A percentile compares a stretch with the other conserved stretches of the same genome.
These are phyloP conservation scores for Oryzias melastigma DNA, from an alignment of 2,113 vertebrate genomes.

Conservation along the genomic window DNA sequence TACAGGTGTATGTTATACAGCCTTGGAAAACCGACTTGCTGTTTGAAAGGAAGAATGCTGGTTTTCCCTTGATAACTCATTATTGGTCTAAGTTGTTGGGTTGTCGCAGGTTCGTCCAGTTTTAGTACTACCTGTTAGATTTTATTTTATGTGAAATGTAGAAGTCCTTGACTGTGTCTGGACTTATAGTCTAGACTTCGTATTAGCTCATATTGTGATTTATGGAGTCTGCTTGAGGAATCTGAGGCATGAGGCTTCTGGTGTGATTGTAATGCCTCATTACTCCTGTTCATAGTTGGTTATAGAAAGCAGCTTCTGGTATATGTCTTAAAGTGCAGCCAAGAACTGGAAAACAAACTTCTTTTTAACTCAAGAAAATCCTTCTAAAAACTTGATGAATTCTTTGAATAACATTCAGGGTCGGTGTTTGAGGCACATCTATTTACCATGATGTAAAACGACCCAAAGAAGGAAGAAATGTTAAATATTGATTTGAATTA, in stretches of 20 bases:
- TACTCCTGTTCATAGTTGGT: conserved; percentile 72
- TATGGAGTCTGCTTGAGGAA: conserved; percentile 69
- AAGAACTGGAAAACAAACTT: conserved; percentile 49
- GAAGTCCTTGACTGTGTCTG: conserved; percentile 67
- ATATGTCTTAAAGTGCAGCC: conserved; percentile 57
- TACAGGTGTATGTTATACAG: conserved; percentile 71
- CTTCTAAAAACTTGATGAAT: conserved; percentile 44
- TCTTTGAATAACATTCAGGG: conserved; percentile 24
- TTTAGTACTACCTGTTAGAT: conserved; percentile 58
- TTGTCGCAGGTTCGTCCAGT: conserved; percentile 47
- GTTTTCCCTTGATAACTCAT: conserved; percentile 65
- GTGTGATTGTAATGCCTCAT: conserved; percentile 75
- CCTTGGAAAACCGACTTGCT: conserved; percentile 32
- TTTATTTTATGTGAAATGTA: conserved; percentile 56
- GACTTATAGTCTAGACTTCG: conserved; percentile 68
- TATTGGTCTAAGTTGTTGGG: conserved; percentile 51
- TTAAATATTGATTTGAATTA: too few species aligned
- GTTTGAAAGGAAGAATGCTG: conserved; percentile 42
- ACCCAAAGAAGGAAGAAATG: too few species aligned
- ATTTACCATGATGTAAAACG: background rate
- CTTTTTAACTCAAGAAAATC: conserved; percentile 38
- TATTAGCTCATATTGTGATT: conserved; percentile 70
- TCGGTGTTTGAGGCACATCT: conserved; percentile 35
- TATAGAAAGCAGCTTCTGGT: conserved; percentile 66
- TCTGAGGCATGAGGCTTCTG: conserved; percentile 69